phyloP scores from a whole-genome alignment of 2,113 vertebrate species.

The Speoplatyrhinus poulsoni region DNA sequence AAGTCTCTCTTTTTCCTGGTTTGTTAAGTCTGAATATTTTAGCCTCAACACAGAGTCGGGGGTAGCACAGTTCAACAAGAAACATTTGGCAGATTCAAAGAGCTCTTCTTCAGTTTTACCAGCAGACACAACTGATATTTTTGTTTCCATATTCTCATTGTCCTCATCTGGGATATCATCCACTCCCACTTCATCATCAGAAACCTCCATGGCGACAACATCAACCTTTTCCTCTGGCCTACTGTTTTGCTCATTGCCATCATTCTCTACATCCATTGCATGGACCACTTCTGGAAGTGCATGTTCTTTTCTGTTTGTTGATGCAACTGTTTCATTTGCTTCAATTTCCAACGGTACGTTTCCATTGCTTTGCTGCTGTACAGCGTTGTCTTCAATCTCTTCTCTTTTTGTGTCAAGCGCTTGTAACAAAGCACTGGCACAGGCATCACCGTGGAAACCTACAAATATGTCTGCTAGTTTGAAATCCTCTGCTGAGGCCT shows the following conservation, averaged over 20 bases:
- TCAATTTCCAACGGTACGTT: slow-evolving; percentile 5
- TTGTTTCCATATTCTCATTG: slow-evolving; percentile 30
- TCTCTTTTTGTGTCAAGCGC: slow-evolving; percentile 57
- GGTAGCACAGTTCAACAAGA: slow-evolving; percentile 75
- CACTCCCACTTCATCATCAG: slow-evolving; percentile 3
- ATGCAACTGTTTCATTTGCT: slow-evolving; percentile 7
- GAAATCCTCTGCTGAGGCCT: slow-evolving; percentile 41
- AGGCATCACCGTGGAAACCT: slow-evolving; percentile 76
- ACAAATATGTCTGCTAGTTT: slow-evolving; percentile 69
- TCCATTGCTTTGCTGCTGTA: slow-evolving; percentile 1
- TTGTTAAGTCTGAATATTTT: slow-evolving; percentile 63
- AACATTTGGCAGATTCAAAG: slow-evolving; percentile 65
- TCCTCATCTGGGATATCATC: slow-evolving; percentile 7
- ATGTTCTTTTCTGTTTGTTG: slow-evolving; percentile 8
- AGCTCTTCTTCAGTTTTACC: slow-evolving; percentile 54
- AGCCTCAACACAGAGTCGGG: slow-evolving; percentile 76
- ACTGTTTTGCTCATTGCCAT: slow-evolving; percentile 13
- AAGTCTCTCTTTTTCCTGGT: slow-evolving; percentile 62
- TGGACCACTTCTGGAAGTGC: slow-evolving; percentile 18
- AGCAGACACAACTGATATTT: slow-evolving; percentile 5
- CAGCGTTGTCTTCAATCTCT: background rate
- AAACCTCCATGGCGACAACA: slow-evolving; percentile 14
- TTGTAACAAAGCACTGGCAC: slow-evolving; percentile 75
- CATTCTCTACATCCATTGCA: slow-evolving; percentile 18
- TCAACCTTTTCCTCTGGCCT: background rate